Evolutionary conservation across 2,888 invertebrate genomes (phyloP), one percentile per base, ranked within the genome.

Genomic region (Synanthedon vespiformis): DNA sequence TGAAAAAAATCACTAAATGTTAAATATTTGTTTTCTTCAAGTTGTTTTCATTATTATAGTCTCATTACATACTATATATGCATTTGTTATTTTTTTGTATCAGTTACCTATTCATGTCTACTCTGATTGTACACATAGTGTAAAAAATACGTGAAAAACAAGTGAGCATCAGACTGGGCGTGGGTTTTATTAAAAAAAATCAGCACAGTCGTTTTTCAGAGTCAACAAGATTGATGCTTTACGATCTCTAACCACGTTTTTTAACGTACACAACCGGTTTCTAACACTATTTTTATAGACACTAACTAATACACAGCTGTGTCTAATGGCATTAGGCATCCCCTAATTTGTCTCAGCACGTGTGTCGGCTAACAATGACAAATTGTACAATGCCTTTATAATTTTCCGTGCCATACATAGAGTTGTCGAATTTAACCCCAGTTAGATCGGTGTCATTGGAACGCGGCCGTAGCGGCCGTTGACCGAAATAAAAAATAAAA

Each of bases 401-500:
- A 16, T 16, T 48, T 18, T 18, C 54, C 51, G 53, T 55, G 58
- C 56, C 60, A 58, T 59, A 66, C 62, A 70, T 65, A 53, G 56
- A 59, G 54, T 62, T 61, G 61, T 64, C 74, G 72, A 74, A 70
- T 74, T 74, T 76, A 77, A 80, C 78, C 80, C 79, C 73, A 77
- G 68, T 48, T 34, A 66, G 65, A 80, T 77, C 65, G 77, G 77
- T 80, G 79, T 83, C 80, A 83, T 78, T 80, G 73, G 80, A 79
- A 66, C 74, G 71, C 74, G 77, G 76, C 75, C 71, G 70, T 73
- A 70, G 61, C 80, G 84, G 81, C 70, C 82, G 72, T 82, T 84
- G 82, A 85, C 84, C 81, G 80, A 77, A 77, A 77, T 77, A 80
- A 82, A 78, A 83, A 82, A 77, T 71, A 74, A 77, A 78, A 67